Conservation (phyloP, 2,797 vertebrate genomes). For the Clamator glandarius region DNA sequence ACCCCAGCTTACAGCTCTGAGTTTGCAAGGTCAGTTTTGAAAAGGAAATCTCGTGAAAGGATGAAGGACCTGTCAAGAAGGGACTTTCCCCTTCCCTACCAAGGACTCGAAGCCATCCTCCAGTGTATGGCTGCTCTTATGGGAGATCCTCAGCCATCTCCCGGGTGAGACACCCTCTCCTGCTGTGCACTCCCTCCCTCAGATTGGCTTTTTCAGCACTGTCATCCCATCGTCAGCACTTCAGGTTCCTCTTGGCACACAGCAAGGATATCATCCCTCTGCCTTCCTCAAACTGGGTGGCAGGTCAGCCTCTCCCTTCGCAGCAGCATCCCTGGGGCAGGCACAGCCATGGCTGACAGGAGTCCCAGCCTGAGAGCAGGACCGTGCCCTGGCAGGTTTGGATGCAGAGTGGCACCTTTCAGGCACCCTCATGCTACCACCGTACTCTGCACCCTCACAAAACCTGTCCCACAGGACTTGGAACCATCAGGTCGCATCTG, state of each 20-base stretch:
- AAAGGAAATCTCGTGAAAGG: background rate
- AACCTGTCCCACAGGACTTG: background rate
- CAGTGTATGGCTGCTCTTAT: background rate
- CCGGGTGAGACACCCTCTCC: background rate
- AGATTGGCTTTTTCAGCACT: background rate
- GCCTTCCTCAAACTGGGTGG: background rate
- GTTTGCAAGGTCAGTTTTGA: background rate
- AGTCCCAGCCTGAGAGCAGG: background rate
- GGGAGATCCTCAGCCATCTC: background rate
- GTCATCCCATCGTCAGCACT: background rate
- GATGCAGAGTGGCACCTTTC: background rate
- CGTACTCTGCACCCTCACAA: background rate
- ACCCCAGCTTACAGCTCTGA: background rate
- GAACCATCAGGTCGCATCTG: background rate
- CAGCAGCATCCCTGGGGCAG: background rate
- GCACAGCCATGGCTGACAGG: rapidly evolving
- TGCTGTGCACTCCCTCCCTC: background rate
- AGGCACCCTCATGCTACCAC: too few relatives aligned
- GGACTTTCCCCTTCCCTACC: background rate
- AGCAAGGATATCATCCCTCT: background rate
- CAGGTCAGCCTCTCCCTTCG: background rate
- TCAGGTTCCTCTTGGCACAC: background rate
- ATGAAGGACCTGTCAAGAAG: background rate
- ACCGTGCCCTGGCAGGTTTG: background rate
- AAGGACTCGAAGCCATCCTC: background rate